Evolutionary conservation across 2,113 vertebrate species (phyloP).

Genomic region (Pluvianellus socialis): DNA sequence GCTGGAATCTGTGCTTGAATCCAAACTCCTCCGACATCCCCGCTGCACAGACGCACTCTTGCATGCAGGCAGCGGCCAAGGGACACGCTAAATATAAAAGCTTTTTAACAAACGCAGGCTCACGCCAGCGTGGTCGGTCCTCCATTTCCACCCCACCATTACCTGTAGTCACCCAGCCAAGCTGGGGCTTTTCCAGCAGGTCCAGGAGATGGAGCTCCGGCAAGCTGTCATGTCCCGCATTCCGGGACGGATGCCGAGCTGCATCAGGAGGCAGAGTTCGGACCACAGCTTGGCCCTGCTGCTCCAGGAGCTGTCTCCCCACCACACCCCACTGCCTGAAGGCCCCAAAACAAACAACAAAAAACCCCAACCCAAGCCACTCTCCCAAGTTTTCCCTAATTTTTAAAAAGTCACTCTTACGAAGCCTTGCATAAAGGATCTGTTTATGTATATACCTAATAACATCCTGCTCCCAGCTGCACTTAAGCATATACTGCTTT

Average conservation of each 20-base stretch:
- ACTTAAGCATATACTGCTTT: background rate
- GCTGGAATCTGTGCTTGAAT: background rate
- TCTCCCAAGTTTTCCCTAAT: background rate
- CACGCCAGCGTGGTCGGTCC: rapidly evolving
- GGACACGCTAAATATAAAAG: rapidly evolving
- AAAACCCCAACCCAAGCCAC: background rate
- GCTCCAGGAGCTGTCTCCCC: background rate
- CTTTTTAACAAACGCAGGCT: background rate
- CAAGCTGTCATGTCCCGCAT: background rate
- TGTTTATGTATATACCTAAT: background rate
- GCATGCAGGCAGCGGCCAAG: background rate
- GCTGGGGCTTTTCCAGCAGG: background rate
- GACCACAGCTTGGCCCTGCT: background rate
- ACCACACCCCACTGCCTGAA: background rate
- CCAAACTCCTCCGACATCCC: background rate
- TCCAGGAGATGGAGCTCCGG: background rate
- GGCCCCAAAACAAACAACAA: background rate
- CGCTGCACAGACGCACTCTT: rapidly evolving
- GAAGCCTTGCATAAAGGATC: background rate
- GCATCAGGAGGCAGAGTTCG: background rate
- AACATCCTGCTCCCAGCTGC: background rate
- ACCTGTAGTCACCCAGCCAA: background rate
- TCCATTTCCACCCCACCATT: background rate
- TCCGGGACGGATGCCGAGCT: background rate
- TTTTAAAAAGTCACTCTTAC: background rate